These are phyloP conservation scores for Ptychadena robeensis DNA, from an alignment of 2,797 vertebrate genomes.

Conservation along the genomic window DNA sequence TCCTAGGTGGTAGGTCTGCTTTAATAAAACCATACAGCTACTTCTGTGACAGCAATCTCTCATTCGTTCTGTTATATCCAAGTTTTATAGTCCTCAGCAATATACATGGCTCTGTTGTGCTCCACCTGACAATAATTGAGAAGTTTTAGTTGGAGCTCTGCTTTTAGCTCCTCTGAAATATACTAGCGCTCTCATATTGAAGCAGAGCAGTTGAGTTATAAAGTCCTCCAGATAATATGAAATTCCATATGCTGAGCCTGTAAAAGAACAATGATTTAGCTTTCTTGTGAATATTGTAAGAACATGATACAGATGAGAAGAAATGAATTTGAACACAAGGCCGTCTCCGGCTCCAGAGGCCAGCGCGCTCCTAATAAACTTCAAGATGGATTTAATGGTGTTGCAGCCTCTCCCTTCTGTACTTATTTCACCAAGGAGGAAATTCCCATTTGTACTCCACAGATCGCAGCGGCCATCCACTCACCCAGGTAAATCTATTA, in stretches of 20 bases:
- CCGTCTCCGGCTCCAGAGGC: background rate
- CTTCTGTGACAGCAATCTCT: background rate
- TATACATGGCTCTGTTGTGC: background rate
- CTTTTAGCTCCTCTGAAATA: background rate
- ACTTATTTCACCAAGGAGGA: background rate
- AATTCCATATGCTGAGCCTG: background rate
- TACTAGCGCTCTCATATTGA: background rate
- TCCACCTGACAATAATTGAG: background rate
- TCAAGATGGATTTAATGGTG: conserved; percentile 9
- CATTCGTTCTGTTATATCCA: background rate
- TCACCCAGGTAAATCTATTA: conserved; percentile 30
- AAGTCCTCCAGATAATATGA: background rate
- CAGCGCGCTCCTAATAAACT: conserved; percentile 16
- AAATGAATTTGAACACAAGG: background rate
- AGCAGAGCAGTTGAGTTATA: background rate
- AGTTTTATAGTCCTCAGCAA: background rate
- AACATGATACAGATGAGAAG: background rate
- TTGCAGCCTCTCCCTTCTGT: background rate
- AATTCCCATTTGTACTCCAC: background rate
- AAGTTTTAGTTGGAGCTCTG: background rate
- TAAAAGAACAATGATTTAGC: background rate
- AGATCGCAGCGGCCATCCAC: conserved; percentile 10
- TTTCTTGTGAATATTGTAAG: conserved; percentile 14
- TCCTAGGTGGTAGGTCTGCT: too few species aligned
- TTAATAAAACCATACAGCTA: background rate